These are phyloP conservation scores for Phymanthus crucifer DNA, from an alignment of 92 coral and sea anemone genomes.

Conservation along the genomic window DNA sequence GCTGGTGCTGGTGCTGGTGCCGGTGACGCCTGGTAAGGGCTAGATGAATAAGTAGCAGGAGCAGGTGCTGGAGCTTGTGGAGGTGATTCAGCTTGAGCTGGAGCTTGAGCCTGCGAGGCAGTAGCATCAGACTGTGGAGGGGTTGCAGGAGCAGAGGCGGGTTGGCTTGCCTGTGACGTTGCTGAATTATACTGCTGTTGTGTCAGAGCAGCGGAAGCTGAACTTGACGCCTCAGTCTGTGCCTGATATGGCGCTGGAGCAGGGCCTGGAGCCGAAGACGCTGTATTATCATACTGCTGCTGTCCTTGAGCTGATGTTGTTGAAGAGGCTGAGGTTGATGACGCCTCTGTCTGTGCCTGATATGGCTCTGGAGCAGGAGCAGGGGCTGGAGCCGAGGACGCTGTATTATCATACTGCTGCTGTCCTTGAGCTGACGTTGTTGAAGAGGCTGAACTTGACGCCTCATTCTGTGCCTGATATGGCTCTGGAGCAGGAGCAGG, in stretches of 20 bases:
- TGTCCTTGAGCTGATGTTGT: background rate
- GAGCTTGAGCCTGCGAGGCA: slow-evolving; percentile 7
- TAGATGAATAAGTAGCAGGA: slow-evolving; percentile 15
- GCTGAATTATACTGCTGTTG: slow-evolving; percentile 2
- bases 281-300: slow-evolving; percentile 23
- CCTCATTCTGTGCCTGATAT: slow-evolving; percentile 14
- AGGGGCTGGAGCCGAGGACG: slow-evolving; percentile 5
- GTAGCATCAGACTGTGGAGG: slow-evolving; percentile 23
- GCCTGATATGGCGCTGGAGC: slow-evolving; percentile 33
- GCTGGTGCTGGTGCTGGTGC: slow-evolving; percentile 56
- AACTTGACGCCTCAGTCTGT: slow-evolving; percentile 15
- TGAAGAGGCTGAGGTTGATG: slow-evolving; percentile 9
- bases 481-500: slow-evolving; percentile 3
- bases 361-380: slow-evolving; percentile 2
- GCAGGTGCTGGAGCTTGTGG: slow-evolving; percentile 45
- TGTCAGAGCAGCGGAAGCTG: background rate
- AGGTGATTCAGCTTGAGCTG: slow-evolving; percentile 45
- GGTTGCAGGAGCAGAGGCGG: slow-evolving; percentile 4
- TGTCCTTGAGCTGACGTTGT: background rate
- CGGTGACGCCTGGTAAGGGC: slow-evolving; percentile 10
- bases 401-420: background rate
- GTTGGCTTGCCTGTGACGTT: background rate
- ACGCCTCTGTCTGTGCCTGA: slow-evolving; percentile 2
- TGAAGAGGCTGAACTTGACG: background rate
- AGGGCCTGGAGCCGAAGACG: slow-evolving; percentile 44